Evolutionary conservation across 1,140 invertebrate species (phyloP).

Genomic region (Dryas iulia): DNA sequence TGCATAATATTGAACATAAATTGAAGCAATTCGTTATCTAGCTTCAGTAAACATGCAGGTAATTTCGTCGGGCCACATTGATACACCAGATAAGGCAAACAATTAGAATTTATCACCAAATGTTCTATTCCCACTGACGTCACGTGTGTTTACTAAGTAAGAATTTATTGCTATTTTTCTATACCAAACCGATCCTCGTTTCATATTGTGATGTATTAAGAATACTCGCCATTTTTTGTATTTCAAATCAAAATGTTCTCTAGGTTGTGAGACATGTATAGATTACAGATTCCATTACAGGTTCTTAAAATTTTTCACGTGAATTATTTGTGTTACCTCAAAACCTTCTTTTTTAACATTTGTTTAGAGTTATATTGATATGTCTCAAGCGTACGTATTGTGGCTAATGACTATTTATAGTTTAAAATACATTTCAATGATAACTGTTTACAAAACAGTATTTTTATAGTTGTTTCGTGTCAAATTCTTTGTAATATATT

Average conservation of each 20-base stretch:
- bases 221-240: neutral
- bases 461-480: no score
- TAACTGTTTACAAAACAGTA: no score
- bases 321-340: no score
- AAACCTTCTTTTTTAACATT: no score
- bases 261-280: no score
- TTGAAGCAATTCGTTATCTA: slow-evolving; percentile 33
- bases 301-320: no score
- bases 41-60: slow-evolving; percentile 40
- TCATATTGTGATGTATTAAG: neutral
- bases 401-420: no score
- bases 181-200: neutral
- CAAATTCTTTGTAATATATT: no score
- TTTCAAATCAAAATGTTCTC: neutral
- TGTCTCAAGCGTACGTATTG: no score
- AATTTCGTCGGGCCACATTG: slow-evolving; percentile 45
- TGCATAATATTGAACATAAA: neutral
- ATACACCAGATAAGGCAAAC: slow-evolving; percentile 43
- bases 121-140: slow-evolving; percentile 41
- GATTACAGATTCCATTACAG: no score
- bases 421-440: no score
- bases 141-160: slow-evolving; percentile 19
- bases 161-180: slow-evolving; percentile 8
- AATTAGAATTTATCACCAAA: slow-evolving; percentile 51
- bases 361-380: no score